These are phyloP conservation scores for Dicentrarchus labrax DNA, from an alignment of 2,113 vertebrate species.

Conservation along the genomic window DNA sequence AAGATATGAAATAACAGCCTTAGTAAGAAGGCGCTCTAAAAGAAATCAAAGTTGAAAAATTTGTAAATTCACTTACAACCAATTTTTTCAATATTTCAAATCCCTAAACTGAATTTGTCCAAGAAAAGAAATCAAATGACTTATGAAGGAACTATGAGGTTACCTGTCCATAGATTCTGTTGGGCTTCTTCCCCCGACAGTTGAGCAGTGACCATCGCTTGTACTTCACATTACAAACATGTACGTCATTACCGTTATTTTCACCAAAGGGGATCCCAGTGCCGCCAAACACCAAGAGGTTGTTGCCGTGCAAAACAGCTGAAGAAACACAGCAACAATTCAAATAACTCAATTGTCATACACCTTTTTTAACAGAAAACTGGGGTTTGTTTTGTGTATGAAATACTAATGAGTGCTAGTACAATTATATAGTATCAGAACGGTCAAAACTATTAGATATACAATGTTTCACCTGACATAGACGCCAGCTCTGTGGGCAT, in stretches of 20 bases:
- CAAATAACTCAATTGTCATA: background rate
- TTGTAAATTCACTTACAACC: background rate
- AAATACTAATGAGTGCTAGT: background rate
- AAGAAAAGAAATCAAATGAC: background rate
- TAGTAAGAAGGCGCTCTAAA: background rate
- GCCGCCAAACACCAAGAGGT: constrained; percentile 96
- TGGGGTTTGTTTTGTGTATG: background rate
- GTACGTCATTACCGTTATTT: constrained; percentile 96
- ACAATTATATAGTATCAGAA: background rate
- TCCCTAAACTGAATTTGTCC: background rate
- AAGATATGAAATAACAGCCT: background rate
- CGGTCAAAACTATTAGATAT: background rate
- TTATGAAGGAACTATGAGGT: background rate
- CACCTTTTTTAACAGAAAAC: background rate
- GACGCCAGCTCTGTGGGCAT: constrained; percentile 98
- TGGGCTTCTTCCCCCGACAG: constrained; percentile 97
- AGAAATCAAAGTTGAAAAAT: background rate
- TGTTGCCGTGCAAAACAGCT: constrained; percentile 98
- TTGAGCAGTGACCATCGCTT: constrained; percentile 96
- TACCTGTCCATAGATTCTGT: constrained; percentile 98
- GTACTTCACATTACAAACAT: constrained; percentile 97
- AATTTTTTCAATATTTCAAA: background rate
- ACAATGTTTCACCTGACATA: constrained; percentile 91
- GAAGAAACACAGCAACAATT: constrained; percentile 18
- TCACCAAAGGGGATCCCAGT: constrained; percentile 98